Base-by-base conservation (phyloP, 2,888 invertebrate species). In the Abrostola tripartita region DNA sequence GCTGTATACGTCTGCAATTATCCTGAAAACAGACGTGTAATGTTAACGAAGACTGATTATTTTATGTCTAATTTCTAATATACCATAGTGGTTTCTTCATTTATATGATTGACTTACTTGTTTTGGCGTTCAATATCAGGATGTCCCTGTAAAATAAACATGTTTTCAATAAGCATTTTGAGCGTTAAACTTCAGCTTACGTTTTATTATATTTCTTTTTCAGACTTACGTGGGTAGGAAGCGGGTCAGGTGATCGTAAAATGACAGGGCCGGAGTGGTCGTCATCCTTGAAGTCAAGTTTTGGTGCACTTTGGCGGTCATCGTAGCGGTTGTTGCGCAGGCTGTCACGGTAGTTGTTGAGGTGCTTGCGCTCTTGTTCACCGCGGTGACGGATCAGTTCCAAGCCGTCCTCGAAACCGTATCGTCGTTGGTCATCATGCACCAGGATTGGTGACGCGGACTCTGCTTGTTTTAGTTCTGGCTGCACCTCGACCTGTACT, bases 1-100 rank as follows among this genome's bases (percentile, higher is more conserved):
- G 52, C 89, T 90, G 78, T 84, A 90, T 10, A 88, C 86, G 41
- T 88, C 85, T 40, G 84, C 81, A 41, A 93, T 88, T 60, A 93
- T 90, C 68, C 93, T 93, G 82, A 44, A 67, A 71, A 62, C 2
- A 14, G 53, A 40, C 8, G 8, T 4, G 0, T 10, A 42, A 40
- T n/a, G 5, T 9, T 52, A n/a, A 49, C 9, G 1, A 8, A 35
- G n/a, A n/a, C 8, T 8, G 5, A 35, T 37, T 40, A 8, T 8
- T n/a, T 9, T 0, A 9, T 7, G 10, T 0, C 8, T 11, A 2
- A 35, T 37, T 62, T 37, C 44, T 44, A 52, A 2, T 42, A 24
- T 41, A 35, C 4, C 4, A 12, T 11, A 2, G n/a, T 5, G 61
- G 24, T 1, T 60, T 36, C 38, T 52, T 37, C 57, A 51, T 41